Evolutionary conservation across 1,140 invertebrate species (phyloP).

Genomic region (Cotesia vestalis): DNA sequence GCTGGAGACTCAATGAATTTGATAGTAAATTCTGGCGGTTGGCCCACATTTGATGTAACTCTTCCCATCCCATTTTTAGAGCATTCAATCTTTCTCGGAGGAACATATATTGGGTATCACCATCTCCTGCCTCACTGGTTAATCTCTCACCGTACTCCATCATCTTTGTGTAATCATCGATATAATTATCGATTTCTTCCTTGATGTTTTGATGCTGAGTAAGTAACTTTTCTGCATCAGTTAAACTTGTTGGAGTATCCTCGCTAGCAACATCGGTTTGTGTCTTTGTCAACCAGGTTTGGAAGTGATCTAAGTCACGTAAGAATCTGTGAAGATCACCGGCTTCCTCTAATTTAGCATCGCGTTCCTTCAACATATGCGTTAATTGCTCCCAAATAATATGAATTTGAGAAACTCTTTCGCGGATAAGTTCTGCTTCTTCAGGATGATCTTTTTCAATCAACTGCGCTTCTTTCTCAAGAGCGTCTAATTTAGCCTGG

Average conservation of each 20-base stretch:
- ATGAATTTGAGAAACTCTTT: conserved; percentile 89
- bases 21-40: conserved; percentile 94
- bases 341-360: conserved; percentile 97
- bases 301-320: conserved; percentile 99
- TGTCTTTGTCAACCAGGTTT: conserved; percentile 97
- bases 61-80: conserved; percentile 98
- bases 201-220: conserved; percentile 97
- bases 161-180: conserved; percentile 97
- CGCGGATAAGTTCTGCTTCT: conserved; percentile 91
- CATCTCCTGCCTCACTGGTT: conserved; percentile 85
- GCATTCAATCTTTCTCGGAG: conserved; percentile 95
- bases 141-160: conserved; percentile 98
- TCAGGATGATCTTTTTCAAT: conserved; percentile 95
- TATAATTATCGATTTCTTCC: conserved; percentile 99
- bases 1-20: conserved; percentile 93
- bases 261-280: conserved; percentile 98
- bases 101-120: conserved; percentile 99
- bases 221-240: conserved; percentile 95
- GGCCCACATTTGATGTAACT: conserved; percentile 99
- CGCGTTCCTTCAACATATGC: conserved; percentile 96
- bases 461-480: conserved; percentile 90
- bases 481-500: conserved; percentile 92
- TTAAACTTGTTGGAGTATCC: conserved; percentile 94
- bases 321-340: conserved; percentile 98
- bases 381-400: conserved; percentile 96